Base-by-base conservation (phyloP, 2,888 invertebrate genomes). In the Brachyptera risi region DNA sequence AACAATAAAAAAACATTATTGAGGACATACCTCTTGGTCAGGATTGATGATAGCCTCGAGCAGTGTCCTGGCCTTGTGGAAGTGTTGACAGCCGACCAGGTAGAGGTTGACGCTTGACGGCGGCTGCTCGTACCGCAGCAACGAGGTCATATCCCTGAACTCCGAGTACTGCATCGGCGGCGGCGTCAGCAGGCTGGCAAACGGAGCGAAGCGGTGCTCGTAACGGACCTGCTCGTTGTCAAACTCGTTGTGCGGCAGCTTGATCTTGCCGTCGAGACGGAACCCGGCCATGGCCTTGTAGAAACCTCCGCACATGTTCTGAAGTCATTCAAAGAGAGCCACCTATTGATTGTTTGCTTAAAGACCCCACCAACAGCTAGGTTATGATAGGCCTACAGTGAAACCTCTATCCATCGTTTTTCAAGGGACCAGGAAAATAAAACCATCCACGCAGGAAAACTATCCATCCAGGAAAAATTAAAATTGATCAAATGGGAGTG, bases 231-330 rank as follows among this genome's bases (percentile, higher is more conserved):
- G 87, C 73, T 97, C 95, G 72, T 87, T 92, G 76, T 96, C 96
- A 76, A 96, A 96, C 74, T 92, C 88, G 3, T 88, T 85, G 71
- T 89, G 85, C 0, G 96, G 96, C 73, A 89, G 84, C 40, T 73
- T 75, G 67, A 97, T 83, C 75, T 93, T 93, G 60, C 90, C 90
- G 72, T 94, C 93, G 72, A 92, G 81, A 67, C 89, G 86, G 71
- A 97, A 88, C 1, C 92, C 96, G 58, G 92, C 85, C 71, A 96
- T 80, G n/a, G 94, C 94, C 90, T 95, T 96, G 72, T 92, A 96
- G 74, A 92, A 95, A 4, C 96, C 97, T 1, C 95, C 96, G 74
- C 94, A 94, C 81, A 97, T 86, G 73, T 92, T 92, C 74, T 96
- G 44, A 11, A 11, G n/a, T n/a, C n/a, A n/a, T n/a, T n/a, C n/a